Evolutionary conservation across 2,888 invertebrate genomes (phyloP), one percentile per base, ranked within the genome.

Genomic region (Operophtera brumata): DNA sequence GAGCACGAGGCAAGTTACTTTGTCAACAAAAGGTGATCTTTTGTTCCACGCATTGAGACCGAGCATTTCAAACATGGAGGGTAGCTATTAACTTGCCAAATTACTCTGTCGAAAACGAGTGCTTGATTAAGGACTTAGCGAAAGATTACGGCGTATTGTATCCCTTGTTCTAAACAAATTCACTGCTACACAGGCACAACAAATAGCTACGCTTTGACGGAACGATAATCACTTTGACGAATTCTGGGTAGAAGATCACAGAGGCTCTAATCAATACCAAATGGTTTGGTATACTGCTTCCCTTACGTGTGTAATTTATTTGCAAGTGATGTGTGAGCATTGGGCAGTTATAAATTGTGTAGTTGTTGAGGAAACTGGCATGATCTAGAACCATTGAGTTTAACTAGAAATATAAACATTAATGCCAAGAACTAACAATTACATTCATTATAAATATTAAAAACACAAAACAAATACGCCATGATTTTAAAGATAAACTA

Each of bases 61-160:
- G 20, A 50, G 37, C 37, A 57, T 36, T 46, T 56, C 52, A 52
- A 58, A 59, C 54, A 65, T 57, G 55, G 48, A 49, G 61, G 47
- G 51, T 57, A 61, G 45, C 64, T 57, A 66, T 71, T 67, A 67
- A 65, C 64, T 67, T 70, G 57, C 59, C 65, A 64, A 71, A 71
- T 70, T 72, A 73, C 66, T 62, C 54, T 54, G 58, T 65, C 55
- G 58, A 63, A 69, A 71, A 69, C 62, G 66, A 69, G 62, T 62
- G 64, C 60, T 66, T 70, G 69, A 65, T 72, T 70, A 70, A 59
- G 62, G 64, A 66, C 70, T 71, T 71, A 68, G 65, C 56, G 47
- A 52, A 66, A 70, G 69, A 69, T 70, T 69, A 65, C 53, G 62
- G 61, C 49, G 63, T 61, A 58, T 62, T 66, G 65, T 65, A 63